Percentiles rank a stretch among this genome's conserved stretches.
phyloP scores from a whole-genome alignment of 2,888 invertebrate genomes.

The Phlogophora meticulosa region DNA sequence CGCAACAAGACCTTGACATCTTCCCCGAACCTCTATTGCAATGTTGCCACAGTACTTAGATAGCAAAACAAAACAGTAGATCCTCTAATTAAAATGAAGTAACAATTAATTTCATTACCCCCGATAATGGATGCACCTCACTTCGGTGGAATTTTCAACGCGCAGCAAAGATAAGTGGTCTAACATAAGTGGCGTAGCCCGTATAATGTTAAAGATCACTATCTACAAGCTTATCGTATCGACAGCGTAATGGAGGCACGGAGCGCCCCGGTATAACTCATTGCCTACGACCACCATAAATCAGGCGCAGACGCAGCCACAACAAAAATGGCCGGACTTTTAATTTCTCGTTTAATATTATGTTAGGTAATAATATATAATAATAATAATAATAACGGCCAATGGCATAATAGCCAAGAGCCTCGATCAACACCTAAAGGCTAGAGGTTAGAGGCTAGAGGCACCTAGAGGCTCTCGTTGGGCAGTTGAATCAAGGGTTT shows the following conservation, averaged over 20 bases:
- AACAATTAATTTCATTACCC: conserved; percentile 19
- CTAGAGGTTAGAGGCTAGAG: too few species aligned
- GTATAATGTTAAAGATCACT: conserved; percentile 66
- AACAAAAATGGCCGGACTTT: background rate
- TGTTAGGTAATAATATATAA: too few species aligned
- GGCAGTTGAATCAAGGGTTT: too few species aligned
- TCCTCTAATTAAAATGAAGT: background rate
- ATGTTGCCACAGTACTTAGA: too few species aligned
- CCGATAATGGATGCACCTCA: background rate
- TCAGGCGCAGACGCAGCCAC: conserved; percentile 13
- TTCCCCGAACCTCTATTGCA: too few species aligned
- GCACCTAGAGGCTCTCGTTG: too few species aligned
- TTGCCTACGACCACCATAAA: conserved; percentile 54
- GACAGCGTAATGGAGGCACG: conserved; percentile 70
- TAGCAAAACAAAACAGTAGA: too few species aligned
- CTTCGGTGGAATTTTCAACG: background rate
- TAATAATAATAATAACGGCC: too few species aligned
- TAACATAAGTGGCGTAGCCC: conserved; percentile 66
- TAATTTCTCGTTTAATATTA: background rate
- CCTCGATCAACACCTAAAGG: too few species aligned
- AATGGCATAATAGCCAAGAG: too few species aligned
- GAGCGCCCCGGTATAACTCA: conserved; percentile 69
- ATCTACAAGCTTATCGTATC: conserved; percentile 63
- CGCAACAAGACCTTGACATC: too few species aligned
- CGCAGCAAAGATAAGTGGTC: conserved; percentile 38